phyloP scores from a whole-genome alignment of 2,797 vertebrate species.

The Cheirogaleus major region DNA sequence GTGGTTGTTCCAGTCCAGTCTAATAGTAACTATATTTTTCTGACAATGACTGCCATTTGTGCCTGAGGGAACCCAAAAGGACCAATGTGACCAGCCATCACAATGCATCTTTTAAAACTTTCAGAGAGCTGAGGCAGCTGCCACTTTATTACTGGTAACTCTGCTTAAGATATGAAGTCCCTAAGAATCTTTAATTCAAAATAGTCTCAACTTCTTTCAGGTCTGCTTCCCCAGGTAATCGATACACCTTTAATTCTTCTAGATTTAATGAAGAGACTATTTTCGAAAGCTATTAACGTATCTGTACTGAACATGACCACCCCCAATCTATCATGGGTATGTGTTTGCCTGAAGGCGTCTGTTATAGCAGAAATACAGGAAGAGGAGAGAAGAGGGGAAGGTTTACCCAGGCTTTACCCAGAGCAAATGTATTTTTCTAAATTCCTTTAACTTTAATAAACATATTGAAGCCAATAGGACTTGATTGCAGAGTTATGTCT shows the following conservation, averaged over 20 bases:
- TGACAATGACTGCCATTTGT: neutral
- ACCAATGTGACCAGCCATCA: neutral
- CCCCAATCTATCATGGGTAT: neutral
- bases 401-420: neutral
- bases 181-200: neutral
- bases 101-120: neutral
- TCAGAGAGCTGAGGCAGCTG: neutral
- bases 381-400: neutral
- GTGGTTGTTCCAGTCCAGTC: neutral
- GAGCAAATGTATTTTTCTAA: neutral
- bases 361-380: neutral
- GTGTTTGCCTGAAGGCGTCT: neutral
- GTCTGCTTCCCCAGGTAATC: neutral
- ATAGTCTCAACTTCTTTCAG: neutral
- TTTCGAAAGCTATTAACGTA: neutral
- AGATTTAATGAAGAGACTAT: neutral
- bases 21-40: neutral
- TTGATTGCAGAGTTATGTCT: neutral
- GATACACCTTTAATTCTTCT: neutral
- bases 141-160: neutral
- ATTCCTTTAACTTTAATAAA: neutral
- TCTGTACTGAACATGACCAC: neutral
- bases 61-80: neutral
- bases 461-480: neutral
- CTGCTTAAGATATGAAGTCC: neutral